phyloP scores from a whole-genome alignment of 1,140 invertebrate species.

The Cryptotermes secundus region DNA sequence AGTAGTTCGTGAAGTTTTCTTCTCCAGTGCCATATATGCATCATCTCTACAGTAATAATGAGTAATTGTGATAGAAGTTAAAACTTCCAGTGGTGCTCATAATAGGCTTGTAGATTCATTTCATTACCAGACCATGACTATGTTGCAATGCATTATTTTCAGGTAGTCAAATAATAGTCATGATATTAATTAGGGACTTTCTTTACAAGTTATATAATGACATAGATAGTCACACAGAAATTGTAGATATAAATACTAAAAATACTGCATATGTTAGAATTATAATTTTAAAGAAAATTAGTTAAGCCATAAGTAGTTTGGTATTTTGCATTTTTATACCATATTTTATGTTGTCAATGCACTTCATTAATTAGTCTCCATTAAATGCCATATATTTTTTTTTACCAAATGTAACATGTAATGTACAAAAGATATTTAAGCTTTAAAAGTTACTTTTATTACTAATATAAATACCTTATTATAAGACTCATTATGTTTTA shows the following conservation, averaged over 20 bases:
- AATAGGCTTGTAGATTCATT: constrained; percentile 5
- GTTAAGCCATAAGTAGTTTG: background rate
- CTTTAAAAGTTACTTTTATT: constrained; percentile 17
- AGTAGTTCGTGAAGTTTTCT: background rate
- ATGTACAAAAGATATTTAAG: background rate
- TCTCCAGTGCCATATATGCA: background rate
- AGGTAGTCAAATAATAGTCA: background rate
- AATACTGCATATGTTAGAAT: background rate
- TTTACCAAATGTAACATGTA: background rate
- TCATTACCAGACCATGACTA: background rate
- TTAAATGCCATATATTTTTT: background rate
- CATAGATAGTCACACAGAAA: background rate
- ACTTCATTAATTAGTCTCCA: background rate
- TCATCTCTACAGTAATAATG: background rate
- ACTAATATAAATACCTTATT: background rate
- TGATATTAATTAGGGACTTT: background rate
- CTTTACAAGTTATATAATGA: background rate
- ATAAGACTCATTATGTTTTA: background rate
- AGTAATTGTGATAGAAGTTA: constrained; percentile 1
- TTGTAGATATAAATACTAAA: constrained; percentile 15
- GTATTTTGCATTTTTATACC: background rate
- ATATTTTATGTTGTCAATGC: background rate
- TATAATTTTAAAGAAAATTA: background rate
- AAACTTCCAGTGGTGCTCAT: background rate
- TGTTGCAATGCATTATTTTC: background rate